A percentile compares a stretch with the other conserved stretches of the same genome.
phyloP scores from a whole-genome alignment of 53 echinoderm and acorn worm genomes.

The Hippasteria phrygiana region DNA sequence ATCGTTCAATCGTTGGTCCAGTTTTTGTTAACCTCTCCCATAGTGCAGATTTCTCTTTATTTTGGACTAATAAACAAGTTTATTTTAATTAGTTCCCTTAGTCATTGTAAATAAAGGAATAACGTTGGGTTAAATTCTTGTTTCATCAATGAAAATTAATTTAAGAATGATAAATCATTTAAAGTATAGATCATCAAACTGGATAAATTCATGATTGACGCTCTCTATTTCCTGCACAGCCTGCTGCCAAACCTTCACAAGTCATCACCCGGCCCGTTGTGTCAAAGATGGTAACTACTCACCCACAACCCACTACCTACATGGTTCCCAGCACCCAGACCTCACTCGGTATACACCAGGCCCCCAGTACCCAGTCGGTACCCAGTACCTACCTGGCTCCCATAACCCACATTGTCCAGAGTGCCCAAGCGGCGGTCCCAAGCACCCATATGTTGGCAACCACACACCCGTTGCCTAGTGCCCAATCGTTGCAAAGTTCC shows the following conservation, averaged over 20 bases:
- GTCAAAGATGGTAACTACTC: conserved; percentile 30
- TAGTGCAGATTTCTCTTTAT: too few species aligned
- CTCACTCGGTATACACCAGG: neutral
- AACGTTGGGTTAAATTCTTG: too few species aligned
- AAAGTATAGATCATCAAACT: neutral
- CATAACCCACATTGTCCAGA: conserved; percentile 34
- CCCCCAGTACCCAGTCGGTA: conserved; percentile 18
- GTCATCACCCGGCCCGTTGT: conserved; percentile 26
- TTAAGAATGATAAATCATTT: neutral
- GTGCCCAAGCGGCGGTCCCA: conserved; percentile 9
- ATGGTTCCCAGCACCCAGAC: conserved; percentile 36
- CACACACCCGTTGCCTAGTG: conserved; percentile 31
- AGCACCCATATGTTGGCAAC: conserved; percentile 47
- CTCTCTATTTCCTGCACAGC: neutral
- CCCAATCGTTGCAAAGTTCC: conserved; percentile 28
- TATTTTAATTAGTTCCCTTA: too few species aligned
- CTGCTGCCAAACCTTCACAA: conserved; percentile 31
- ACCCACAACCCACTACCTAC: conserved; percentile 47
- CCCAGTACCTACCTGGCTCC: conserved; percentile 11
- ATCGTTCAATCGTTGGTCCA: too few species aligned
- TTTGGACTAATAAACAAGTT: too few species aligned
- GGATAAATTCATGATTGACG: too few species aligned
- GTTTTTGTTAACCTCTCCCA: too few species aligned
- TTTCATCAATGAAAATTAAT: too few species aligned
- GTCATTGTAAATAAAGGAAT: too few species aligned